A percentile compares a stretch with the other conserved stretches of the same genome.
These are phyloP conservation scores for Poeciliopsis turrubarensis DNA, from an alignment of 2,113 vertebrate genomes.

Conservation along the genomic window DNA sequence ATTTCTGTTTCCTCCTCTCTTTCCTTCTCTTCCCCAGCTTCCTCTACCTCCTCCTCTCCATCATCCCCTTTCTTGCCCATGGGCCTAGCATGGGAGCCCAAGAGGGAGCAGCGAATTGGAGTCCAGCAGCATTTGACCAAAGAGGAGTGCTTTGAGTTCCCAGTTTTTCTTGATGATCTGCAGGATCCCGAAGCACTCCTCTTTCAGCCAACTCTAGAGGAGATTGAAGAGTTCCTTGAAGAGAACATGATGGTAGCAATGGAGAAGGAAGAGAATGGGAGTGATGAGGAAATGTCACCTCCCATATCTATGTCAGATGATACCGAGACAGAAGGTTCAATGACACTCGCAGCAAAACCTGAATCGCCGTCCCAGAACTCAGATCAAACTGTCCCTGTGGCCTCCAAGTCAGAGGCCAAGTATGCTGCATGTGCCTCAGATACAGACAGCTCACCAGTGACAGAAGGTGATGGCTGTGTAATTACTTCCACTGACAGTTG, in stretches of 20 bases:
- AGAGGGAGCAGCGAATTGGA: constrained; percentile 76
- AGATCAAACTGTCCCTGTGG: constrained; percentile 83
- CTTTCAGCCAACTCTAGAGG: constrained; percentile 97
- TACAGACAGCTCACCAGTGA: constrained; percentile 66
- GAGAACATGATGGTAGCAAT: constrained; percentile 93
- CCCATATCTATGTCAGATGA: constrained; percentile 34
- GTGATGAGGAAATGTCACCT: constrained; percentile 60
- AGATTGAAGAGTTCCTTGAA: constrained; percentile 98
- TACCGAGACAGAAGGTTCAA: constrained; percentile 71
- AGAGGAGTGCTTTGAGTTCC: constrained; percentile 89
- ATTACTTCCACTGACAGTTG: neutral
- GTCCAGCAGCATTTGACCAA: constrained; percentile 75
- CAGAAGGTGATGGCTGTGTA: constrained; percentile 36
- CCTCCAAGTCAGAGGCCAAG: constrained; percentile 65
- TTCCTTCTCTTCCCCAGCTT: constrained; percentile 19
- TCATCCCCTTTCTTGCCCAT: constrained; percentile 64
- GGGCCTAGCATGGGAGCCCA: constrained; percentile 85
- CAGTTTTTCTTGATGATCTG: constrained; percentile 85
- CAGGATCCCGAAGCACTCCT: constrained; percentile 86
- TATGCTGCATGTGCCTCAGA: constrained; percentile 52
- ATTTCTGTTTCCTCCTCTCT: constrained; percentile 46
- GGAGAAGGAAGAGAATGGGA: constrained; percentile 77
- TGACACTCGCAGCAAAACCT: constrained; percentile 77
- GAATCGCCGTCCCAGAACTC: constrained; percentile 68
- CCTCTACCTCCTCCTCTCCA: constrained; percentile 53